Evolutionary conservation across 2,888 invertebrate genomes (phyloP), one percentile per base, ranked within the genome.

Genomic region (Acleris sparsana): DNA sequence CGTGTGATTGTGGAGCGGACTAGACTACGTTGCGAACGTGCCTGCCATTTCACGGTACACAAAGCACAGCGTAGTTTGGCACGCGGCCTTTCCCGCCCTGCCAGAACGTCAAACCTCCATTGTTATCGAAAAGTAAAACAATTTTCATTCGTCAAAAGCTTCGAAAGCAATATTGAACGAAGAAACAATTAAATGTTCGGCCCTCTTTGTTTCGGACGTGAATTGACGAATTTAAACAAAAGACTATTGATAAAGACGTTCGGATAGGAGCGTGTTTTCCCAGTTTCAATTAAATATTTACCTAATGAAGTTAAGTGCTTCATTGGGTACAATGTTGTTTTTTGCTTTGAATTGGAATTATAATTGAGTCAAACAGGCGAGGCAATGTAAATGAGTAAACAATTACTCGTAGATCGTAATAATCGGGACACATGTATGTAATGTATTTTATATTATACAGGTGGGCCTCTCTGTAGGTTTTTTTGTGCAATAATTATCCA

Each of bases 41-140:
- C 72, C 79, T 76, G 77, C 78, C 77, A 82, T 84, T 81, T 80
- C 78, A 72, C 76, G 80, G 76, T 74, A 82, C 80, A 81, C 77
- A 80, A 79, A 81, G 76, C 79, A 75, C 75, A 78, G 78, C 74
- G 80, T 77, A 79, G 82, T 85, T 85, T 83, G 86, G 84, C 86
- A 86, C 85, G 80, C 53, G 29, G 60, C 33, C 51, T 13, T 71
- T 70, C 72, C 62, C 68, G 72, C 74, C 63, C 77, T 76, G 78
- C 80, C 78, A 78, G 74, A 76, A 78, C 74, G 81, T 80, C 80
- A 75, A 74, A 78, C 78, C 73, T 77, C 79, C 74, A 80, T 83
- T 83, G 82, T 81, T 77, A 77, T 76, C 68, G 71, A 74, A 80
- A 79, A 78, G 76, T 79, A 77, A 71, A 78, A 78, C 81, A 80